Base-by-base conservation (phyloP, 2,113 vertebrate genomes). In the Synchiropus splendidus region DNA sequence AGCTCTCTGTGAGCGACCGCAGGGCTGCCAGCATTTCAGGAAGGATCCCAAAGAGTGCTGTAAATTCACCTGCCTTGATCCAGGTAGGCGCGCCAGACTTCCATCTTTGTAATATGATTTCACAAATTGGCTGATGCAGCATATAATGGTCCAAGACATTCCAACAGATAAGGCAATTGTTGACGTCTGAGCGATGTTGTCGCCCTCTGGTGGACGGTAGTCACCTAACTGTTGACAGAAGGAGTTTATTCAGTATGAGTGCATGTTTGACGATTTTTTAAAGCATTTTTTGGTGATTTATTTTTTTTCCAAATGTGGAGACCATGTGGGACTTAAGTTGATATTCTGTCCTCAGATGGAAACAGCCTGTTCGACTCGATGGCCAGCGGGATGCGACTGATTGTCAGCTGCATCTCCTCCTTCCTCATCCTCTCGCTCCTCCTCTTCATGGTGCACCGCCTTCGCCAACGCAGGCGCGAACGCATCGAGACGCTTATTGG, bases 11-110 rank as follows among this genome's bases (percentile, higher is more conserved):
- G 94, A 97, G 62, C 81, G 94, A 32, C 96, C 96, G 0, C 94
- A 98, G 75, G 89, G 89, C 3, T 99, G 96, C 50, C 90, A 91
- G 72, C 91, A 97, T 57, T 98, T 93, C 41, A 89, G 86, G 12
- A 99, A 95, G 64, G 96, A 99, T 61, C 94, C 96, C 2, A 93
- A 91, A 67, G 94, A 97, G 66, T 99, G 95, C 86, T 99, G 95
- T 90, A 99, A 93, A 62, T 99, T 98, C 61, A 94, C 90, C 16
- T 99, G 94, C 36, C 80, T 94, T 17, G 95, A 98, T 72, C 88
- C 90, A 79, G 94, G 93, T 94, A 78, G 2, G 32, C n/a, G 5
- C 10, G 2, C 10, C 2, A 36, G 12, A 36, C 12, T 36, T 11
- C 31, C 31, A 3, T 3, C 2, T 33, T 34, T 34, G 32, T 12